Evolutionary conservation across 2,888 invertebrate species (phyloP), one percentile per base, ranked within the genome.

Genomic region (Eristalis tenax): DNA sequence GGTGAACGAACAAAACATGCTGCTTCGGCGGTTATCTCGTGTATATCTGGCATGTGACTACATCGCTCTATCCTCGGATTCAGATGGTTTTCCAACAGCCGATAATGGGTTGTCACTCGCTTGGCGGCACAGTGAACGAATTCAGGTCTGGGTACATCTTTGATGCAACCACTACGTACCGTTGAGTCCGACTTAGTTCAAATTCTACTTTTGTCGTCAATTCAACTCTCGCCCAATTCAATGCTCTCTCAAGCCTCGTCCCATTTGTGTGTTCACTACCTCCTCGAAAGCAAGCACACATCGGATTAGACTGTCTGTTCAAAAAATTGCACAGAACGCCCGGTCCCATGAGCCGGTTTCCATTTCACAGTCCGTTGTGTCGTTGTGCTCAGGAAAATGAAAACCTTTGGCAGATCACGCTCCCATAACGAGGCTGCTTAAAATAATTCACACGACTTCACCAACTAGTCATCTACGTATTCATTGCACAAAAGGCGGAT

Each of bases 371-470:
- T 2, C 28, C n/a, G 26, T 15, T 26, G 15, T n/a, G 28, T 26
- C 61, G 61, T 61, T 63, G 32, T 28, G 23, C 63, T 28, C 28
- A 28, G 32, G n/a, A 32, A 63, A 63, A 63, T n/a, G n/a, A 63
- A 63, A 63, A 63, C 63, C 63, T 28, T 15, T 18, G 4, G 32
- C 50, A 50, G 18, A 50, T 57, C 78, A 78, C 78, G 78, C 70
- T 11, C 40, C 22, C 32, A 22, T 78, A 78, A 78, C 70, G 78
- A 71, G 70, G 32, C 26, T 78, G 40, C 65, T 78, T 64, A 78
- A 65, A 78, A 78, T 71, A 78, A 71, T 70, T 65, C 70, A 70
- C 70, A 78, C 64, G 28, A 70, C 78, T 70, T 57, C 22, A 56
- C 26, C 26, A 70, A 70, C 77, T 69, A 70, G 57, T 28, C 70